Percentiles rank a stretch among this genome's conserved stretches.
These are phyloP conservation scores for Eulemur rubriventer DNA, from an alignment of 2,797 vertebrate species.

Conservation along the genomic window DNA sequence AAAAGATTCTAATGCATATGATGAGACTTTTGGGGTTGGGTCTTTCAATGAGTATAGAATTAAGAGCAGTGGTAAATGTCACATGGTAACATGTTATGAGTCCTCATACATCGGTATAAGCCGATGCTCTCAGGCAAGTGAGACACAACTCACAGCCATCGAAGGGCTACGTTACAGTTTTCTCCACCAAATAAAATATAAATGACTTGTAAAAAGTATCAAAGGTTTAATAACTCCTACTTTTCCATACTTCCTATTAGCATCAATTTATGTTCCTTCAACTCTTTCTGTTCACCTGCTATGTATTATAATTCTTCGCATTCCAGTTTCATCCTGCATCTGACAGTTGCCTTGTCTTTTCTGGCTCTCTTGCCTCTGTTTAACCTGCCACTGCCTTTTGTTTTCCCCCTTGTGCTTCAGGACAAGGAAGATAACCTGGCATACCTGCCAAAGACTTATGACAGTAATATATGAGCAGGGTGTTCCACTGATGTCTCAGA, in stretches of 20 bases:
- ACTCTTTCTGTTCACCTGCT: background rate
- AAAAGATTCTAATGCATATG: background rate
- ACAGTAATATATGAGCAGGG: slow-evolving; percentile 42
- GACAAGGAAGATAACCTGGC: slow-evolving; percentile 58
- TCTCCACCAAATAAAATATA: background rate
- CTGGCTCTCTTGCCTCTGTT: slow-evolving; percentile 49
- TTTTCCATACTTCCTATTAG: slow-evolving; percentile 21
- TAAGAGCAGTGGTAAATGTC: background rate
- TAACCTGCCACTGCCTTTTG: slow-evolving; percentile 43
- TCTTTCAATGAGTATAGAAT: background rate
- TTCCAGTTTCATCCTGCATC: background rate
- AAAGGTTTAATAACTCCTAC: background rate
- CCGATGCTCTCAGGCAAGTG: background rate
- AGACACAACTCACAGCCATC: background rate
- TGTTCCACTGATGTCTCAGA: slow-evolving; percentile 22
- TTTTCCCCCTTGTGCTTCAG: background rate
- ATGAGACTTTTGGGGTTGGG: background rate
- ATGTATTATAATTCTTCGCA: background rate
- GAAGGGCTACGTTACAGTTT: background rate
- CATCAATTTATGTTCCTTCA: slow-evolving; percentile 9
- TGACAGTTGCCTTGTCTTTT: slow-evolving; percentile 19
- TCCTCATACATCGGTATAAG: background rate
- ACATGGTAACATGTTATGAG: background rate
- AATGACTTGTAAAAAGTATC: slow-evolving; percentile 6
- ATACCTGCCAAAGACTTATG: slow-evolving; percentile 40